Percentiles rank a stretch among this genome's conserved stretches.
Conservation (phyloP, 2,797 vertebrate species). For the Prunella strophiata region DNA sequence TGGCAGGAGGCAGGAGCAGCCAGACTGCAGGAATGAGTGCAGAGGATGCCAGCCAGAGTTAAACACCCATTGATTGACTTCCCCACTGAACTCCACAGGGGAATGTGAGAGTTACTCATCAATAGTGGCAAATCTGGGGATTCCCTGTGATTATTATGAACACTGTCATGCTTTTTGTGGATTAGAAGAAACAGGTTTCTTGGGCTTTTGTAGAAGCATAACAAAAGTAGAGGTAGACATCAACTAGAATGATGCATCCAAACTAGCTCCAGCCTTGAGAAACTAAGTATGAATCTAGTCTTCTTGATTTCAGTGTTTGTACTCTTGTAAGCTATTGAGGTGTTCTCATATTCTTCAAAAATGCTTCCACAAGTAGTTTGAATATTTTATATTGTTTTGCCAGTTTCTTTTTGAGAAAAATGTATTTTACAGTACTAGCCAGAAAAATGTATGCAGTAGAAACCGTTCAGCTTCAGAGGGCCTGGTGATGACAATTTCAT, state of each 20-base stretch:
- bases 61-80: conserved; percentile 43
- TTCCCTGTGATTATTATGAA: background rate
- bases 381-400: background rate
- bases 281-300: background rate
- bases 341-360: background rate
- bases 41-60: conserved; percentile 35
- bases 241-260: background rate
- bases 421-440: background rate
- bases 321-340: background rate
- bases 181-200: background rate
- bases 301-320: background rate
- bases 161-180: background rate
- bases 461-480: background rate
- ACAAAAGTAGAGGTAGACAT: background rate
- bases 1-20: conserved; percentile 30
- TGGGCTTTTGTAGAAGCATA: background rate
- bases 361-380: background rate
- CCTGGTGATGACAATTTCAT: background rate
- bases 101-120: background rate
- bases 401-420: background rate
- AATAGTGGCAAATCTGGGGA: background rate
- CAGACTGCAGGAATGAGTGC: background rate
- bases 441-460: background rate
- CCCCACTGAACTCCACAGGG: background rate
- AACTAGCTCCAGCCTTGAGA: background rate